A percentile compares a stretch with the other conserved stretches of the same genome.
phyloP scores from a whole-genome alignment of 2,113 vertebrate genomes.

The Xyliphius kryptos region DNA sequence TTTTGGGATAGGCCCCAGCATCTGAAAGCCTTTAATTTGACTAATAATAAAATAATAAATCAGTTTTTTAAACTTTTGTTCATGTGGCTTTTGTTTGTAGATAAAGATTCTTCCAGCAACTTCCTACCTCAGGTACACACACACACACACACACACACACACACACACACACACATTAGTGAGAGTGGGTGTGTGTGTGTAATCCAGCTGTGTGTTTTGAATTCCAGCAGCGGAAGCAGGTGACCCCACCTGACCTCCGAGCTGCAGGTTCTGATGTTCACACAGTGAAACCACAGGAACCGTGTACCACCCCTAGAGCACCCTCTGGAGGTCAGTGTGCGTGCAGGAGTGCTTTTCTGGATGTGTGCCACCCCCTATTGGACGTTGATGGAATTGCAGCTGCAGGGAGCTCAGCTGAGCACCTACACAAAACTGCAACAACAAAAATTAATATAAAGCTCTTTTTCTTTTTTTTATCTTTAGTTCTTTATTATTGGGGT shows the following conservation, averaged over 20 bases:
- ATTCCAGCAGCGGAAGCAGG: constrained; percentile 51
- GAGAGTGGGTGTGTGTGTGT: background rate
- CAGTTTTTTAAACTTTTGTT: background rate
- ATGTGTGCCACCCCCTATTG: background rate
- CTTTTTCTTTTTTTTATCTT: too few relatives aligned
- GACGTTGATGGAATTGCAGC: too few relatives aligned
- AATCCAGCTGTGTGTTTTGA: background rate
- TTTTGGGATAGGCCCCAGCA: background rate
- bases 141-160: too few relatives aligned
- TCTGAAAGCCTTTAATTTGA: too few relatives aligned
- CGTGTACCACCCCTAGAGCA: constrained; percentile 28
- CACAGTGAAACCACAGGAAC: constrained; percentile 51
- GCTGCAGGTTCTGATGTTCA: constrained; percentile 50
- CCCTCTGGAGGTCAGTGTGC: constrained; percentile 53
- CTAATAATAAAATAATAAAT: too few relatives aligned
- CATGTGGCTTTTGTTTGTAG: constrained; percentile 38
- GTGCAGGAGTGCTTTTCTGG: background rate
- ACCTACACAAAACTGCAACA: too few relatives aligned
- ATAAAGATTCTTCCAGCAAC: constrained; percentile 58
- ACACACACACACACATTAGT: too few relatives aligned
- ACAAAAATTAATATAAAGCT: too few relatives aligned
- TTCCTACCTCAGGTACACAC: constrained; percentile 65
- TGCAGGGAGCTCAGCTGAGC: too few relatives aligned
- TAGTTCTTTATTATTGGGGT: too few relatives aligned
- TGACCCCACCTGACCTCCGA: constrained; percentile 49